Conservation (phyloP, 2,797 vertebrate species). For the Argyrosomus regius region DNA sequence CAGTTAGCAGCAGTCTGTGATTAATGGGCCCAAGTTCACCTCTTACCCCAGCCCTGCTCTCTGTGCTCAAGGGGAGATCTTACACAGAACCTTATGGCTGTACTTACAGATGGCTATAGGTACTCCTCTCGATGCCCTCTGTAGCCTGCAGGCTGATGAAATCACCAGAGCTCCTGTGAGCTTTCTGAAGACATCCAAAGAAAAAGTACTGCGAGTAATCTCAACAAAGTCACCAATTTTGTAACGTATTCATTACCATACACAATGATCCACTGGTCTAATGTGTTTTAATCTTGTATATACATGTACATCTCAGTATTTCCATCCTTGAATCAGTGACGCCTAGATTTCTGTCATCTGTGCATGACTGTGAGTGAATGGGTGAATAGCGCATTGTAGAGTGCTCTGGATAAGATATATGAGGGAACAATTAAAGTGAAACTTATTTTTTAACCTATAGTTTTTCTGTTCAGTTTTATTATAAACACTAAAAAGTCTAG, state of each 20-base stretch:
- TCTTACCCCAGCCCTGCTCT: constrained; percentile 36
- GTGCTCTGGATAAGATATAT: background rate
- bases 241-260: background rate
- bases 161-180: background rate
- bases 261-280: background rate
- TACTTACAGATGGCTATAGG: constrained; percentile 35
- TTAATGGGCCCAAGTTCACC: constrained; percentile 64
- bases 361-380: background rate
- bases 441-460: background rate
- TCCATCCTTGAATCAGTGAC: background rate
- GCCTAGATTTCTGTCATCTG: background rate
- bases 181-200: background rate
- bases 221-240: background rate
- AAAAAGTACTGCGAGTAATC: background rate
- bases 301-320: background rate
- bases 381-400: background rate
- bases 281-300: too few species aligned
- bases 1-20: constrained; percentile 47
- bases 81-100: constrained; percentile 19
- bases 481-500: background rate
- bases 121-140: background rate
- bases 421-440: too few species aligned
- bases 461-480: constrained; percentile 19
- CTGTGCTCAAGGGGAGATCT: constrained; percentile 35
- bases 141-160: constrained; percentile 7